Base-by-base conservation (phyloP, 2,888 invertebrate species). In the Taenaris catops region DNA sequence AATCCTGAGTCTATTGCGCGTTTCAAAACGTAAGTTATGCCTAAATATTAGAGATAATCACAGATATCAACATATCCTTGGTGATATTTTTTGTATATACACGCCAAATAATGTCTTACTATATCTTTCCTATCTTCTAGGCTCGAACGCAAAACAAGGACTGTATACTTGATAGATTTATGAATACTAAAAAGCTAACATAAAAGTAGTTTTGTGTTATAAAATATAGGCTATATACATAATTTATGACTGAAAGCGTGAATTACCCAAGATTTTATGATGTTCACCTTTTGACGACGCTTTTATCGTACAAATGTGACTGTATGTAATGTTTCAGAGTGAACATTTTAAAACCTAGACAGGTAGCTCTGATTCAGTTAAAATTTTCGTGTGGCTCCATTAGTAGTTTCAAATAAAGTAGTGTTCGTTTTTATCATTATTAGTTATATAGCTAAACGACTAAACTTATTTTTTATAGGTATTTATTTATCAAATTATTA, bases 21-120 rank as follows among this genome's bases (percentile, higher is more conserved):
- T 29, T 87, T 87, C 44, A 87, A 87, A 67, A 84, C 84, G 87
- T 87, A 60, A 76, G 86, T 72, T 49, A 14, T n/a, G n/a, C n/a
- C n/a, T n/a, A n/a, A n/a, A n/a, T n/a, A n/a, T n/a, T n/a, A n/a
- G n/a, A n/a, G n/a, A n/a, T n/a, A n/a, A n/a, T n/a, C n/a, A n/a
- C 21, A 26, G 16, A 17, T 8, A 6, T 9, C 2, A 9, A 4
- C 3, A 9, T 8, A 14, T 4, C n/a, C 18, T n/a, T 18, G 18
- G 16, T 27, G 7, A 16, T 9, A 25, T 4, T 4, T n/a, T n/a
- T n/a, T n/a, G n/a, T n/a, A n/a, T 9, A 9, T 6, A 8, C 8
- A 17, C 16, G 9, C 3, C 29, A 36, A 28, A 25, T n/a, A 31
- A 38, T 29, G 9, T 32, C 44, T 44, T 28, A 44, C 34, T 12